phyloP scores from a whole-genome alignment of 2,888 invertebrate genomes.

The Dryobotodes eremita region DNA sequence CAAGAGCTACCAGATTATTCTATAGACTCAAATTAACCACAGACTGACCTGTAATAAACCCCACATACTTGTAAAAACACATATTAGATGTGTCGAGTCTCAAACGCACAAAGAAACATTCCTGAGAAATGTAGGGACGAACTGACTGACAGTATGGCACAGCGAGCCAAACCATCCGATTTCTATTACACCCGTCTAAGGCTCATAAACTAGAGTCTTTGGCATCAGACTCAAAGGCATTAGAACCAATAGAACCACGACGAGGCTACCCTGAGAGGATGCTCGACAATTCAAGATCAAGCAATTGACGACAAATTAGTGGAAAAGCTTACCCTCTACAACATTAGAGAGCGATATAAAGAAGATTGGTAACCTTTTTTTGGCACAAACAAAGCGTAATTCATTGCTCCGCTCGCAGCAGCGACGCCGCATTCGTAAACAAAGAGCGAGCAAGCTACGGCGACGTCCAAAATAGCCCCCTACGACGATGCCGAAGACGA shows the following conservation, averaged over 20 bases:
- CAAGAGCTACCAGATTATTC: conserved; percentile 1
- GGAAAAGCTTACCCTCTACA: conserved; percentile 61
- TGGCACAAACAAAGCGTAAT: conserved; percentile 68
- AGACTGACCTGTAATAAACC: conserved; percentile 18
- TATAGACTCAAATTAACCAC: conserved; percentile 13
- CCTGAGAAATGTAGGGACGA: conserved; percentile 33
- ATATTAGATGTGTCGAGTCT: conserved; percentile 13
- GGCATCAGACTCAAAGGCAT: conserved; percentile 46
- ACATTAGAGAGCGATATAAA: conserved; percentile 58
- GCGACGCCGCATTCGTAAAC: conserved; percentile 60
- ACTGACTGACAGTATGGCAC: conserved; percentile 10
- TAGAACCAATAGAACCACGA: conserved; percentile 43
- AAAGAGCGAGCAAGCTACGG: conserved; percentile 70
- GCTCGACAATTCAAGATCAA: conserved; percentile 61
- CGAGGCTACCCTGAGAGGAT: conserved; percentile 41
- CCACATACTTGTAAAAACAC: background rate
- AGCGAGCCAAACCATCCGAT: conserved; percentile 37
- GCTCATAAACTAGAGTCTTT: conserved; percentile 41
- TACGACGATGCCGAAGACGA: conserved; percentile 69
- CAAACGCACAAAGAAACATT: conserved; percentile 36
- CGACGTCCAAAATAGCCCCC: conserved; percentile 69
- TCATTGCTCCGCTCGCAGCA: conserved; percentile 69
- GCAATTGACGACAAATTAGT: conserved; percentile 65
- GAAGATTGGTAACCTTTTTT: conserved; percentile 63
- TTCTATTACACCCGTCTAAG: conserved; percentile 30